phyloP scores from a whole-genome alignment of 1,140 invertebrate species.

The Euglossa dilemma region DNA sequence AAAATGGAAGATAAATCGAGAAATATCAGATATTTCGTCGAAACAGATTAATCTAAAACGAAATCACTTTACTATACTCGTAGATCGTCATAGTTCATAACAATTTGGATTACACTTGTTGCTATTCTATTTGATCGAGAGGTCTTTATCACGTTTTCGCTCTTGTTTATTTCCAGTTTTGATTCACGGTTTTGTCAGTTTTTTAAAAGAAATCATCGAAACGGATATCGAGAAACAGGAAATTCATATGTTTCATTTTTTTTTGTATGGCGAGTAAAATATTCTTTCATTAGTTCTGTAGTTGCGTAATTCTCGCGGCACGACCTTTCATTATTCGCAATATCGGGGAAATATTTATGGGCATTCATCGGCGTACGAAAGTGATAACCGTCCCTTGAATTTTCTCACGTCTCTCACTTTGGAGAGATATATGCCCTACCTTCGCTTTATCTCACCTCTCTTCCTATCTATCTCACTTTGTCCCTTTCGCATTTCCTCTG shows the following conservation, averaged over 20 bases:
- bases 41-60: too few species aligned
- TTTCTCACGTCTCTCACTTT: constrained; percentile 40
- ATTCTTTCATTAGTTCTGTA: constrained; percentile 7
- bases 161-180: neutral
- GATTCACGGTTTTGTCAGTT: neutral
- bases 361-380: constrained; percentile 23
- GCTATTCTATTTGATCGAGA: too few species aligned
- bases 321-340: constrained; percentile 23
- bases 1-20: too few species aligned
- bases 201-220: neutral
- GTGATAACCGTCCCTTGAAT: constrained; percentile 33
- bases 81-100: too few species aligned
- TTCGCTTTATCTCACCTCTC: neutral
- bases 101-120: too few species aligned
- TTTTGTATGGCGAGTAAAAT: neutral
- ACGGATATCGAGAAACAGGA: neutral
- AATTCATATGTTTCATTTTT: neutral
- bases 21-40: too few species aligned
- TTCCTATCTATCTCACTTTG: constrained; percentile 37
- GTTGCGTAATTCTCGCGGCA: neutral
- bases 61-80: too few species aligned
- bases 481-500: constrained; percentile 16
- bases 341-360: constrained; percentile 46
- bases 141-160: too few species aligned
- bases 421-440: constrained; percentile 20